Evolutionary conservation across 1,140 invertebrate genomes (phyloP).

Genomic region (Nymphalis io): DNA sequence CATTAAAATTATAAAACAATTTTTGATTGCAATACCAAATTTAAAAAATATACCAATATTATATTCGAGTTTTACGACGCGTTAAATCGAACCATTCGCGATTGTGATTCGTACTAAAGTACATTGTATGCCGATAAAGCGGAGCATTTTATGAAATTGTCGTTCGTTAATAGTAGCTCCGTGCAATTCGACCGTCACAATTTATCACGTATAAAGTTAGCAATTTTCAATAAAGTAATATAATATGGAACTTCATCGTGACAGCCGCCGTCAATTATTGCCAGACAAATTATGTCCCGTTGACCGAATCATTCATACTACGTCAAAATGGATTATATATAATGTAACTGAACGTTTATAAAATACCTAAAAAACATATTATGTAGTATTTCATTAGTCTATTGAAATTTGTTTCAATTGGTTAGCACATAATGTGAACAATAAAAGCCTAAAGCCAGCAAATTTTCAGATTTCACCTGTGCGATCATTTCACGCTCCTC

Average conservation of each 20-base stretch:
- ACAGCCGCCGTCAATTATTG: conserved; percentile 18
- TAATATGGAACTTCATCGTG: conserved; percentile 9
- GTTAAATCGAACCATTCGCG: conserved; percentile 48
- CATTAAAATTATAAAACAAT: background rate
- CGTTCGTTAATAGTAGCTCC: conserved; percentile 26
- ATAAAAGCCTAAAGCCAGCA: no score
- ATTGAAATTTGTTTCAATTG: no score
- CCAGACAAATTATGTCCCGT: conserved; percentile 18
- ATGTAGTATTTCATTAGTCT: no score
- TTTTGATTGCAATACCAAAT: conserved; percentile 11
- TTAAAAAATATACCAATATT: conserved; percentile 36
- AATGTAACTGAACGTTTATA: background rate
- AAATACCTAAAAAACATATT: no score
- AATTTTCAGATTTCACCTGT: no score
- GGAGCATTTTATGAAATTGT: conserved; percentile 38
- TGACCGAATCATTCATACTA: background rate
- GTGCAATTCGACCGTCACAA: conserved; percentile 21
- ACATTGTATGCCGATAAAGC: conserved; percentile 19
- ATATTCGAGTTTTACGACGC: conserved; percentile 45
- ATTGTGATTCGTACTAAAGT: conserved; percentile 40
- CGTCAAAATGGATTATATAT: background rate
- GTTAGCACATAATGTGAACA: no score
- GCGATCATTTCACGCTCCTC: no score
- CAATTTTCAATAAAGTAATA: conserved; percentile 20
- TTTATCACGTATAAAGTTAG: conserved; percentile 24